These are phyloP conservation scores for Musca vetustissima DNA, from an alignment of 1,140 invertebrate genomes.

Conservation along the genomic window DNA sequence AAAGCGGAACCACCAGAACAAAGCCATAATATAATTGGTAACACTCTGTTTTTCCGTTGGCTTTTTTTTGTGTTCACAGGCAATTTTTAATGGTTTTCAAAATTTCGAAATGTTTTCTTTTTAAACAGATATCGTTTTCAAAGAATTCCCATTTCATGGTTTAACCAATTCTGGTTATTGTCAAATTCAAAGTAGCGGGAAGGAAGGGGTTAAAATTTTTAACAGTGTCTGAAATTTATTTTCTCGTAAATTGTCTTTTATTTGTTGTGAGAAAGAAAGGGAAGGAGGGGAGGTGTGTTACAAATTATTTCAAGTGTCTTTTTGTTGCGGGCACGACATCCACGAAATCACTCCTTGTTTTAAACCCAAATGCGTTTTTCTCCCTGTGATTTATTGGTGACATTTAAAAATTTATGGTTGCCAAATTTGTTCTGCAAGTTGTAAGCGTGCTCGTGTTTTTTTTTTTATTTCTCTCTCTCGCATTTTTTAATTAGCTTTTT, in stretches of 20 bases:
- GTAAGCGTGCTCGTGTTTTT: too few relatives aligned
- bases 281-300: not conserved
- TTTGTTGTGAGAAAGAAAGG: not conserved
- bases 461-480: not conserved
- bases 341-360: too few relatives aligned
- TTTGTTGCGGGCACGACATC: too few relatives aligned
- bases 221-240: too few relatives aligned
- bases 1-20: not conserved
- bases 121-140: too few relatives aligned
- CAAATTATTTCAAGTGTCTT: constrained; percentile 1
- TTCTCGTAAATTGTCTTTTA: not conserved
- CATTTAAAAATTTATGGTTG: constrained; percentile 9
- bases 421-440: not conserved
- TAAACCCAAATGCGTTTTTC: too few relatives aligned
- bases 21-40: constrained; percentile 10
- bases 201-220: too few relatives aligned
- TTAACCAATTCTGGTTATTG: constrained; percentile 1
- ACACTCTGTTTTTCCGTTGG: not conserved
- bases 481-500: constrained; percentile 1
- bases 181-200: not conserved
- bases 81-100: constrained; percentile 23
- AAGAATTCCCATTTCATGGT: constrained; percentile 1
- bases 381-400: constrained; percentile 4
- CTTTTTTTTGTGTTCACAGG: not conserved
- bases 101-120: not conserved